Conservation (phyloP, 2,888 invertebrate genomes). For the Athetis lepigone region DNA sequence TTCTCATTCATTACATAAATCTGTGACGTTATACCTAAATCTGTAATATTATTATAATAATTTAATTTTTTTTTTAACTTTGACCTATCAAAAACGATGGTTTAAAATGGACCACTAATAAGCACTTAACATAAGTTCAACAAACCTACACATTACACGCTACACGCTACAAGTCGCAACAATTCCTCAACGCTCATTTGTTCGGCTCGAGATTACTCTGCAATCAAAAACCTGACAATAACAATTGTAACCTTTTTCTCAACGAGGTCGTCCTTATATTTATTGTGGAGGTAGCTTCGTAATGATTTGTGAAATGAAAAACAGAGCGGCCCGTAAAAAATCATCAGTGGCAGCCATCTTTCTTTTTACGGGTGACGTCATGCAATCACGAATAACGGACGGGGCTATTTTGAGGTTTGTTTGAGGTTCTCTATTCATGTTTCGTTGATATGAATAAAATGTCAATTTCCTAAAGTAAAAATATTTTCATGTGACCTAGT, state of each 20-base stretch:
- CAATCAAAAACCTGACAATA: conserved; percentile 69
- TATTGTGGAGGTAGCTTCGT: conserved; percentile 39
- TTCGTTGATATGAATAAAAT: conserved; percentile 1
- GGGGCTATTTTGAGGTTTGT: conserved; percentile 46
- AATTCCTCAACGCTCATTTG: conserved; percentile 54
- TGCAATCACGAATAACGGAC: conserved; percentile 67
- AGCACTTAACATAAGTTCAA: not conserved
- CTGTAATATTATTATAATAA: no score
- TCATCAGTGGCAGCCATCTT: conserved; percentile 63
- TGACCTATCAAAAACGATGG: not conserved
- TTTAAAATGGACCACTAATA: not conserved
- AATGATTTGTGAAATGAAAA: conserved; percentile 73
- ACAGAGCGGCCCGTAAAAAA: conserved; percentile 54
- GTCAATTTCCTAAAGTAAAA: not conserved
- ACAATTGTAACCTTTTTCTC: conserved; percentile 65
- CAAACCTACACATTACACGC: conserved; percentile 24
- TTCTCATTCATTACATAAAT: no score
- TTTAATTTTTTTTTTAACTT: no score
- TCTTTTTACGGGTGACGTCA: conserved; percentile 67
- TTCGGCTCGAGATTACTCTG: conserved; percentile 63
- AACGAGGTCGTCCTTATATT: conserved; percentile 60
- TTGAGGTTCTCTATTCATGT: conserved; percentile 30
- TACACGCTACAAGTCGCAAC: conserved; percentile 7
- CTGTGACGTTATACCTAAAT: no score
- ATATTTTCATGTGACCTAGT: not conserved